These are phyloP conservation scores for Acinonyx jubatus DNA, from an alignment of 2,113 vertebrate genomes.

Conservation along the genomic window DNA sequence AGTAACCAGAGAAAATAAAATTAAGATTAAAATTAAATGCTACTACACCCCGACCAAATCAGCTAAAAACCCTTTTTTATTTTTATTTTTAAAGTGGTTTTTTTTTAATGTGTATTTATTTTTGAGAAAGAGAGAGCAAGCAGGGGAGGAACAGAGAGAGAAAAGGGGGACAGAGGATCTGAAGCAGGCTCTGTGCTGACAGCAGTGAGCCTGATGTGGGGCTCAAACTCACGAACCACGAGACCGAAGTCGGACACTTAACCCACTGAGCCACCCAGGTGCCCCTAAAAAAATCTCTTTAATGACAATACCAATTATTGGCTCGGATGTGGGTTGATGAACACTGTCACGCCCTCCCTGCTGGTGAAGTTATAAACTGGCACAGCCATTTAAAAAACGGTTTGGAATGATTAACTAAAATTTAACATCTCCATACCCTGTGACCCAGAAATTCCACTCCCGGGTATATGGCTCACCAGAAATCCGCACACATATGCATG, in stretches of 20 bases:
- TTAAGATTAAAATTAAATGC: not conserved
- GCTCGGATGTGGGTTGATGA: not conserved
- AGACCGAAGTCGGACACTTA: too few species aligned
- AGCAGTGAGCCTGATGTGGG: too few species aligned
- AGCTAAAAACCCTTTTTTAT: too few species aligned
- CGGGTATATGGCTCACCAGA: not conserved
- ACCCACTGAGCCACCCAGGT: too few species aligned
- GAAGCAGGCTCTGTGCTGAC: too few species aligned
- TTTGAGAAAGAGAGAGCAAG: too few species aligned
- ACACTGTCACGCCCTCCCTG: not conserved
- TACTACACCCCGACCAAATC: not conserved
- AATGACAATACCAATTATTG: not conserved
- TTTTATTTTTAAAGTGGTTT: too few species aligned
- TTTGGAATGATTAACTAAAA: not conserved
- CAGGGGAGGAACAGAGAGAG: too few species aligned
- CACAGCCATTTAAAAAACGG: not conserved
- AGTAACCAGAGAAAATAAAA: not conserved
- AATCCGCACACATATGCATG: rapidly evolving
- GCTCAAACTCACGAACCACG: too few species aligned
- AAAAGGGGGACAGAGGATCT: too few species aligned
- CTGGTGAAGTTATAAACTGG: not conserved
- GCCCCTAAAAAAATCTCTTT: too few species aligned
- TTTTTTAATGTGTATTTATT: too few species aligned
- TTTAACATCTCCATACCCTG: not conserved
- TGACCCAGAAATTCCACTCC: not conserved